Evolutionary conservation across 2,888 invertebrate genomes (phyloP), one percentile per base, ranked within the genome.

Genomic region (Drosophila affinis): DNA sequence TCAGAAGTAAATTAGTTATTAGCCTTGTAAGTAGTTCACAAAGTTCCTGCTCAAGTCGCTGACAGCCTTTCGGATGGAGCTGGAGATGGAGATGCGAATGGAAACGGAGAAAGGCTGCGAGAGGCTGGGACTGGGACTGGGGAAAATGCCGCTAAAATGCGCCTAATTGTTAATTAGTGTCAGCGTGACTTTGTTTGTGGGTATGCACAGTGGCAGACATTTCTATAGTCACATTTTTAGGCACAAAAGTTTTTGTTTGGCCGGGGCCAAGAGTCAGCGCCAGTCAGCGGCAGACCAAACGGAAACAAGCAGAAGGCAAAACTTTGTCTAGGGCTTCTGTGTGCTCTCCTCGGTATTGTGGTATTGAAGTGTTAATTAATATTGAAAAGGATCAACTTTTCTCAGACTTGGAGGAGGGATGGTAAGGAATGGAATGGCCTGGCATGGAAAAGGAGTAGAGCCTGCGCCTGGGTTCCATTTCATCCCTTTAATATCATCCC

Each of bases 361-460:
- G 90, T 89, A 90, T 90, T 88, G 89, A 90, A 90, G 90, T 90
- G 90, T 90, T 90, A 90, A 90, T 90, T 90, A 90, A 90, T 90
- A 90, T 90, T 90, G 90, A 90, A 90, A 90, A 88, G 90, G 88
- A 90, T 88, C 84, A 90, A 90, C 81, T 90, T 90, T 90, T 81
- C 77, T 84, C 72, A 79, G 85, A 87, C 89, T 90, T 88, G 78
- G 68, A 72, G 82, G 87, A n/a, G 18, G 18, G 18, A 87, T 79
- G 73, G 77, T 76, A 21, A 0, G 21, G 21, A 77, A 81, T 81
- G 32, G 52, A 17, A 12, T 21, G 34, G 34, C n/a, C n/a, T 32
- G 51, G 29, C 52, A 32, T 44, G 44, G 48, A 47, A 32, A 52
- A 67, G 39, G 39, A 57, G 32, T 44, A n/a, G 27, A 18, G 6